phyloP scores from a whole-genome alignment of 2,888 invertebrate species.

The Agonum fuliginosum region DNA sequence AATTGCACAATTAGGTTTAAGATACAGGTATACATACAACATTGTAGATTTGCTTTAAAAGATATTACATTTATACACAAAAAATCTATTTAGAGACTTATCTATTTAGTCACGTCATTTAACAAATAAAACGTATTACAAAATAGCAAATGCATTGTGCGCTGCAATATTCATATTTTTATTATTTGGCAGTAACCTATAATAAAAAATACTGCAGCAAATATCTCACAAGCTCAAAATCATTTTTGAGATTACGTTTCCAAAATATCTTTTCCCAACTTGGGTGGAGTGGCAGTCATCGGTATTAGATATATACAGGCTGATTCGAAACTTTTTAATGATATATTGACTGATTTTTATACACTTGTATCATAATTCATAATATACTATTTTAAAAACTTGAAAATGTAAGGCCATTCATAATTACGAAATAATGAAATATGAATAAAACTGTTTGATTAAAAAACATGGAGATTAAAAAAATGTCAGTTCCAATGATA shows the following conservation, averaged over 20 bases:
- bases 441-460: too few species aligned
- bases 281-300: too few species aligned
- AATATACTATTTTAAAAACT: too few species aligned
- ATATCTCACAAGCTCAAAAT: conserved; percentile 1
- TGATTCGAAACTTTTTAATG: too few species aligned
- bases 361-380: too few species aligned
- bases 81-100: conserved; percentile 37
- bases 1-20: conserved; percentile 34
- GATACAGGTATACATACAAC: conserved; percentile 39
- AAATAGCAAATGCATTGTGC: conserved; percentile 54
- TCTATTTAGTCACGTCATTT: conserved; percentile 40
- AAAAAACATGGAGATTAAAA: too few species aligned
- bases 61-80: conserved; percentile 43
- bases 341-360: too few species aligned
- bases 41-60: conserved; percentile 39
- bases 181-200: conserved; percentile 52
- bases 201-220: not conserved
- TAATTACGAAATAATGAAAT: too few species aligned
- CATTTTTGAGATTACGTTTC: too few species aligned
- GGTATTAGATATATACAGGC: too few species aligned
- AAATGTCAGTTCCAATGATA: too few species aligned
- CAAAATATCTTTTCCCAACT: not conserved
- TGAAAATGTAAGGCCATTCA: too few species aligned
- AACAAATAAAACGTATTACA: conserved; percentile 11
- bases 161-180: conserved; percentile 33